A percentile compares a stretch with the other conserved stretches of the same genome.
Conservation (phyloP, 92 coral and sea anemone genomes). For the Palythoa grandiflora region DNA sequence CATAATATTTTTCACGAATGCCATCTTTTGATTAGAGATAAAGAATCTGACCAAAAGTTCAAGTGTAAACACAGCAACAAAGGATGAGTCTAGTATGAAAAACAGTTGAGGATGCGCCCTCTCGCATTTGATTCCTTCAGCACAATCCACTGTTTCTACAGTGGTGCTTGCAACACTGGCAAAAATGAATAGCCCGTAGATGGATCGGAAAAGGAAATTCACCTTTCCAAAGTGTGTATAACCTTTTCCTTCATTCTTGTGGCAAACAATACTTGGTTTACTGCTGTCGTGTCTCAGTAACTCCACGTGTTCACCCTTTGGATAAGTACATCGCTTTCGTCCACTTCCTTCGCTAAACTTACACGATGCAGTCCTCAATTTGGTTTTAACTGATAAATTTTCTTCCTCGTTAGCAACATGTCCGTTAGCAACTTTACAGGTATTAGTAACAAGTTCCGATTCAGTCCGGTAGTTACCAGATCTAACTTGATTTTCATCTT, state of each 20-base stretch:
- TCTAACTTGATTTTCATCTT: neutral
- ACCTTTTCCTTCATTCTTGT: neutral
- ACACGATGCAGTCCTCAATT: neutral
- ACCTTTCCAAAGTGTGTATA: neutral
- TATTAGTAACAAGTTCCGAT: neutral
- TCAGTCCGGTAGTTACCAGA: neutral
- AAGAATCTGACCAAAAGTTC: constrained; percentile 76
- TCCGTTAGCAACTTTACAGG: neutral
- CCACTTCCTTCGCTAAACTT: neutral
- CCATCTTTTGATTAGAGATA: constrained; percentile 57
- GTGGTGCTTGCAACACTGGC: constrained; percentile 81
- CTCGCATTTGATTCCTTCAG: constrained; percentile 64
- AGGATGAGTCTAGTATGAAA: constrained; percentile 69
- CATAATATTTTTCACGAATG: constrained; percentile 63
- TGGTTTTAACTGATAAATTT: neutral
- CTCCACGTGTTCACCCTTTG: too few species aligned
- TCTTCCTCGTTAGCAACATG: neutral
- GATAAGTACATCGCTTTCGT: neutral
- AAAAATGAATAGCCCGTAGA: constrained; percentile 76
- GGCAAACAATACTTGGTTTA: neutral
- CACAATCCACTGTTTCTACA: constrained; percentile 83
- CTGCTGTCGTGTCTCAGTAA: neutral
- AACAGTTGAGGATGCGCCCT: constrained; percentile 46
- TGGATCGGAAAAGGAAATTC: constrained; percentile 16
- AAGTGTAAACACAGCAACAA: constrained; percentile 78